Conservation (phyloP, 2,797 vertebrate species). For the Lepus townsendii region DNA sequence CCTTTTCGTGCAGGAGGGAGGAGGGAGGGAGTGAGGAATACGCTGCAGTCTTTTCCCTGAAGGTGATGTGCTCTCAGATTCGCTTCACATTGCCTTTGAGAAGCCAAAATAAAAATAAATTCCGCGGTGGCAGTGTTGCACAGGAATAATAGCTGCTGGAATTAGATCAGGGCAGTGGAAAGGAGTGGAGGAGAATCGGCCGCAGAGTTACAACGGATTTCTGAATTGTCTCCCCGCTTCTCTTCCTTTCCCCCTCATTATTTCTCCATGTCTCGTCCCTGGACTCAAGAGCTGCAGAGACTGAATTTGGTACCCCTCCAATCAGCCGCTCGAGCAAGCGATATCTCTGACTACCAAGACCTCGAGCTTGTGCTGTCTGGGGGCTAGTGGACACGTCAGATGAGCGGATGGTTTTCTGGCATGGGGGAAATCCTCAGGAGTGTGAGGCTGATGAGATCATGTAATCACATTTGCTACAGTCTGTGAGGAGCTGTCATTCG, state of each 20-base stretch:
- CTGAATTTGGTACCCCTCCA: conserved; percentile 71
- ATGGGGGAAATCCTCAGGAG: conserved; percentile 60
- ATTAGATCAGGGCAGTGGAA: conserved; percentile 83
- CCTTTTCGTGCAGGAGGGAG: conserved; percentile 76
- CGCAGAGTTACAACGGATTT: conserved; percentile 72
- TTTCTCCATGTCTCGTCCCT: conserved; percentile 52
- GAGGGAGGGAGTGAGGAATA: conserved; percentile 77
- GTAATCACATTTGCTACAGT: conserved; percentile 70
- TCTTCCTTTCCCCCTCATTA: conserved; percentile 74
- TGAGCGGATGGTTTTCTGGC: conserved; percentile 69
- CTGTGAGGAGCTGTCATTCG: conserved; percentile 79
- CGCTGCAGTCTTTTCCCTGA: conserved; percentile 83
- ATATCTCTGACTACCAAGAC: conserved; percentile 70
- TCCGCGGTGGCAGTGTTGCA: conserved; percentile 82
- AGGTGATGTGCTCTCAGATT: conserved; percentile 83
- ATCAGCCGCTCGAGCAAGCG: conserved; percentile 22
- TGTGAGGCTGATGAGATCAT: conserved; percentile 65
- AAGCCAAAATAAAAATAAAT: conserved; percentile 85
- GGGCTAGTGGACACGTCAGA: conserved; percentile 55
- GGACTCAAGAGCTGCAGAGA: neutral
- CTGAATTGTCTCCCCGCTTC: conserved; percentile 79
- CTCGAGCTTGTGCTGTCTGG: neutral
- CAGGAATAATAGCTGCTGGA: conserved; percentile 73
- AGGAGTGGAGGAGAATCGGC: conserved; percentile 71
- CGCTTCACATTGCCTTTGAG: conserved; percentile 81